Conservation (phyloP, 2,797 vertebrate genomes). For the Poecilia gillii region DNA sequence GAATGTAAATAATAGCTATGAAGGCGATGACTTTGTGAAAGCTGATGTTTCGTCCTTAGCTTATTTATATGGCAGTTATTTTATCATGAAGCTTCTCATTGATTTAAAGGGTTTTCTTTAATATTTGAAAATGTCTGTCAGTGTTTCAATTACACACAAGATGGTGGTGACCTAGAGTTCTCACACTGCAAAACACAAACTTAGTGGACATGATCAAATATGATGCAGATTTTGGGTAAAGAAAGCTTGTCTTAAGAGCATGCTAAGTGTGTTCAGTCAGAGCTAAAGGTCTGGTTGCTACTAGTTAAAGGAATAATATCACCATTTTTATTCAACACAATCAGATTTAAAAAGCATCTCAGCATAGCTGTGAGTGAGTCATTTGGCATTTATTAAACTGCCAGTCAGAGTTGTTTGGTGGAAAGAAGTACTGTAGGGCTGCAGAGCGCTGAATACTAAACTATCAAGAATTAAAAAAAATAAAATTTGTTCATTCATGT, state of each 20-base stretch:
- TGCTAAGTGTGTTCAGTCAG: not conserved
- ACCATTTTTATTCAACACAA: slow-evolving; percentile 1
- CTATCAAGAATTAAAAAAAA: slow-evolving; percentile 10
- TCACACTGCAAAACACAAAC: slow-evolving; percentile 20
- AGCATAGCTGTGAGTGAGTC: slow-evolving; percentile 14
- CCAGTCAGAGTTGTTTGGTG: slow-evolving; percentile 2
- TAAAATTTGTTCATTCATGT: slow-evolving; percentile 31
- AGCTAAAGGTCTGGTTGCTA: not conserved
- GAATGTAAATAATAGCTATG: slow-evolving; percentile 5
- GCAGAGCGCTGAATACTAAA: slow-evolving; percentile 21
- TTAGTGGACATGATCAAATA: not conserved
- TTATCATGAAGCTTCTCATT: not conserved
- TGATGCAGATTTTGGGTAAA: slow-evolving; percentile 1
- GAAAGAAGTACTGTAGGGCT: slow-evolving; percentile 8
- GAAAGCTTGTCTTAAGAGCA: slow-evolving; percentile 7
- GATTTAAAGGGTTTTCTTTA: not conserved
- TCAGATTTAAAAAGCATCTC: not conserved
- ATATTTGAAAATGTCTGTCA: not conserved
- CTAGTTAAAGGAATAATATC: slow-evolving; percentile 9
- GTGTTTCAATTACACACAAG: slow-evolving; percentile 26
- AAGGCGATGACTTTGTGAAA: slow-evolving; percentile 13
- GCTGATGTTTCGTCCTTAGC: slow-evolving; percentile 2
- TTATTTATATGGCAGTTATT: not conserved
- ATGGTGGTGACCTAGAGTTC: not conserved
- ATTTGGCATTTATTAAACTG: slow-evolving; percentile 1